Evolutionary conservation across 2,888 invertebrate genomes (phyloP), one percentile per base, ranked within the genome.

Genomic region (Parnassius mnemosyne): DNA sequence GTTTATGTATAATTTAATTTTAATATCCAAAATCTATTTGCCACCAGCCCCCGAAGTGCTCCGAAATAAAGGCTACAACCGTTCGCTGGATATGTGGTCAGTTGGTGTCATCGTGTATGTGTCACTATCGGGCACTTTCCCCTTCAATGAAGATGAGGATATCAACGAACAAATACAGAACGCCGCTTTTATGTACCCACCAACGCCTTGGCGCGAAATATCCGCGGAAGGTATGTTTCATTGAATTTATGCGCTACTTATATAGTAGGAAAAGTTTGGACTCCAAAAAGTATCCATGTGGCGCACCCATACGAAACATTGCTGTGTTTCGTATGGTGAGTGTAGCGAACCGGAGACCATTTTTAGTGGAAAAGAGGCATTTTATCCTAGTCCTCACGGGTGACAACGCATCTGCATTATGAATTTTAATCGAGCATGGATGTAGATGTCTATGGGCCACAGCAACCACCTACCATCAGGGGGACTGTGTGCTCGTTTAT

Each of bases 141-240:
- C 99, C 44, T 99, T 99, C 92, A 99, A 99, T 88, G 99, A 99
- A 91, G 99, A 99, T 87, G 99, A 99, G 91, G 99, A 99, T 85
- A 99, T 99, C 78, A 97, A 98, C 53, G 60, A 60, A 41, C 99
- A 98, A 91, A 99, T 99, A 70, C 98, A 99, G 89, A 99, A 99
- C 92, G 99, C 99, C 41, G 85, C 98, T 61, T 99, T 99, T 87
- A 99, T 99, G 99, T 99, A 99, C 92, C 99, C 99, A 51, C 97
- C 98, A 25, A 95, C 95, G 85, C 99, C 99, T 0, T 99, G 99
- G 99, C 96, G 97, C 78, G 97, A 98, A 84, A 98, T 99, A 78
- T 98, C 98, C 5, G 71, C 81, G 0, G 87, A 88, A 57, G 87
- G 87, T 87, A 54, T 20, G 49, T 13, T 13, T 49, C 49, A 49